Percentiles rank a stretch among this genome's conserved stretches.
Evolutionary conservation across 2,888 invertebrate species (phyloP).

Genomic region (Melinaea menophilus): DNA sequence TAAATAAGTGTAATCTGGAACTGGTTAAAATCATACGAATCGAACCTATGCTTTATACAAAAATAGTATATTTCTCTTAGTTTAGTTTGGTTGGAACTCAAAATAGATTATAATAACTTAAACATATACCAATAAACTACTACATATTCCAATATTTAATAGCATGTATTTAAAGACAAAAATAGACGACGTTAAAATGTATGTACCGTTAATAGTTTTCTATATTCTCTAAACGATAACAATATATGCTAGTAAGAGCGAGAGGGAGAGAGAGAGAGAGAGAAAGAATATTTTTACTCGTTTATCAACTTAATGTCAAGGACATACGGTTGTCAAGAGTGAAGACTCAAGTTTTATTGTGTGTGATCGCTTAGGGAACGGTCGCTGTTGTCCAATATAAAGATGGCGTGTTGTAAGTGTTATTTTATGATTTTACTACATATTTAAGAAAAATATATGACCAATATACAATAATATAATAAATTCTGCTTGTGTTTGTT

Average conservation of each 20-base stretch:
- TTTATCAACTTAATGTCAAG: conserved; percentile 1
- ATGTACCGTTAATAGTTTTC: too few relatives aligned
- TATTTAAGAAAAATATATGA: background rate
- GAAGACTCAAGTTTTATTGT: conserved; percentile 8
- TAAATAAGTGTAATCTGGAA: too few relatives aligned
- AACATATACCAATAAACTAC: too few relatives aligned
- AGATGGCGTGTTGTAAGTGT: conserved; percentile 61
- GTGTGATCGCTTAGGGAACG: background rate
- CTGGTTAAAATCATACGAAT: too few relatives aligned
- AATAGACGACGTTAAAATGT: background rate
- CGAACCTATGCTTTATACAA: too few relatives aligned
- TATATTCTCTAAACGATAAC: background rate
- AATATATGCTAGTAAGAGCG: conserved; percentile 5
- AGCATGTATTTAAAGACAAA: background rate
- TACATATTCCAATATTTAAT: too few relatives aligned
- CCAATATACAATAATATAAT: too few relatives aligned
- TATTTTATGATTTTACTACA: conserved; percentile 4
- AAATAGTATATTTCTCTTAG: too few relatives aligned
- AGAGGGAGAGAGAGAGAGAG: conserved; percentile 10
- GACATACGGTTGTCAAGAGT: background rate
- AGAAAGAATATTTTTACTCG: background rate
- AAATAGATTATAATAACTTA: too few relatives aligned
- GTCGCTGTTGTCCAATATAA: conserved; percentile 7
- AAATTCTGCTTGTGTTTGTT: too few relatives aligned
- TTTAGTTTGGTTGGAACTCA: too few relatives aligned